Evolutionary conservation across 2,888 invertebrate genomes (phyloP).

Genomic region (Trachelus stipa): DNA sequence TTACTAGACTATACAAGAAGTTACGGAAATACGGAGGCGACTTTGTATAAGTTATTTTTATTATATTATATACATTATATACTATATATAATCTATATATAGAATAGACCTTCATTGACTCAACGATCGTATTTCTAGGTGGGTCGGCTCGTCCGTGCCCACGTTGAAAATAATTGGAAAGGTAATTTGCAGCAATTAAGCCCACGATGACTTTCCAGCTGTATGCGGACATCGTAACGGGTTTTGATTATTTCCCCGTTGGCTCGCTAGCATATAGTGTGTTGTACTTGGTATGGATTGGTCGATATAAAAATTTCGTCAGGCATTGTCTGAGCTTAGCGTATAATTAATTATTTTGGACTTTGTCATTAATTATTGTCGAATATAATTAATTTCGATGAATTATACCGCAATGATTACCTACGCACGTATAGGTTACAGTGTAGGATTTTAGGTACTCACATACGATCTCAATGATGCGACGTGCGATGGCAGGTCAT

Average conservation of each 20-base stretch:
- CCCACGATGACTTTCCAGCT: background rate
- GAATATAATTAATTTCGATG: background rate
- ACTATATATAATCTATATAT: background rate
- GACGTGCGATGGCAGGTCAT: conserved; percentile 53
- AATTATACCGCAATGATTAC: background rate
- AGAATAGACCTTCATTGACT: background rate
- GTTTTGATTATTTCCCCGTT: background rate
- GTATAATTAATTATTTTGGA: background rate
- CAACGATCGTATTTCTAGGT: background rate
- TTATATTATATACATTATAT: background rate
- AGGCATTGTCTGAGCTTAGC: background rate
- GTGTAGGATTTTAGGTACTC: background rate
- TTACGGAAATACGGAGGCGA: background rate
- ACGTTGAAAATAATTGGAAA: background rate
- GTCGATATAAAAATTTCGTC: background rate
- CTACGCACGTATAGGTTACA: background rate
- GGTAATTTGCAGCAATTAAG: background rate
- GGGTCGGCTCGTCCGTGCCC: background rate
- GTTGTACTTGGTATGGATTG: background rate
- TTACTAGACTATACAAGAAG: background rate
- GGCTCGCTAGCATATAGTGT: background rate
- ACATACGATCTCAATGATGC: conserved; percentile 26
- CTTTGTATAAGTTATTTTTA: background rate
- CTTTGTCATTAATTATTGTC: background rate
- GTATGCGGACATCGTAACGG: background rate